phyloP scores from a whole-genome alignment of 2,113 vertebrate species.

The Gobiocypris rarus region DNA sequence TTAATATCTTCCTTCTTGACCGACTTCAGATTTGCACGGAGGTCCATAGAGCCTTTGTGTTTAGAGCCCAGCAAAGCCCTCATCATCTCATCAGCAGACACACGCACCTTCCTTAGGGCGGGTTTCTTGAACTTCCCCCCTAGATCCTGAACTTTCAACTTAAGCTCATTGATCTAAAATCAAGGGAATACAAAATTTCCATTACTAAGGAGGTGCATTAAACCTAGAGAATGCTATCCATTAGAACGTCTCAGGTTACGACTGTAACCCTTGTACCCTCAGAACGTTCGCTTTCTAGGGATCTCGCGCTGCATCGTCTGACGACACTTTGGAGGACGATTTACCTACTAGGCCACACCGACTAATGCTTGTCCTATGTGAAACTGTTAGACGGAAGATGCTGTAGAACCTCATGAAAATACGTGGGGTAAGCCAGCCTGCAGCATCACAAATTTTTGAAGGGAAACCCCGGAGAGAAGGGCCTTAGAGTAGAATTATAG shows the following conservation, averaged over 20 bases:
- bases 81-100: slow-evolving; percentile 88
- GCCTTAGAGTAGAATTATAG: too few species aligned
- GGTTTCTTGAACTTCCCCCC: slow-evolving; percentile 88
- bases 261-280: too few species aligned
- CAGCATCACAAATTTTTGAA: too few species aligned
- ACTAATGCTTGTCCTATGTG: too few species aligned
- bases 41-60: slow-evolving; percentile 89
- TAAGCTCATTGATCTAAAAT: slow-evolving; percentile 82
- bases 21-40: slow-evolving; percentile 87
- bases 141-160: slow-evolving; percentile 84
- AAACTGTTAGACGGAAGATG: too few species aligned
- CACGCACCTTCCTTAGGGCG: slow-evolving; percentile 79
- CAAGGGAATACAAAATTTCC: background rate
- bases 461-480: too few species aligned
- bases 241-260: background rate
- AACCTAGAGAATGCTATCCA: background rate
- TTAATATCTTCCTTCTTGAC: slow-evolving; percentile 89
- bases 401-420: too few species aligned
- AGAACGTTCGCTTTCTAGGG: too few species aligned
- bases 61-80: slow-evolving; percentile 87
- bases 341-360: too few species aligned
- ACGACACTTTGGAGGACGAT: too few species aligned
- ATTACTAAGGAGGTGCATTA: background rate
- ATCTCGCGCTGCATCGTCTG: too few species aligned
- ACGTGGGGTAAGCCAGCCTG: too few species aligned